Evolutionary conservation across 2,888 invertebrate genomes (phyloP).

Genomic region (Calameuta idolon): DNA sequence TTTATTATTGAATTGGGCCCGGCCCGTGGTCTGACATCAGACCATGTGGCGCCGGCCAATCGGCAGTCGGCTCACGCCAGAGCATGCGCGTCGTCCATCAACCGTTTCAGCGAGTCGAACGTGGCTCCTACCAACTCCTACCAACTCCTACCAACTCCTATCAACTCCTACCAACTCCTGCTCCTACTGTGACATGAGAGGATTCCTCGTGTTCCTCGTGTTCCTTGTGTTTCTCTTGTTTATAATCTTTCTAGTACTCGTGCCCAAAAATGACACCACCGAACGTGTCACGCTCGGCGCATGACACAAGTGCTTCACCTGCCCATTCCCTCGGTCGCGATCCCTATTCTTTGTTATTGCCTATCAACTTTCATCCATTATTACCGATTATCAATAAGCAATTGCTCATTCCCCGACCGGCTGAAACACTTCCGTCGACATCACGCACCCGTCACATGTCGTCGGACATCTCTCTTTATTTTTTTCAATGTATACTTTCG

Average conservation of each 20-base stretch:
- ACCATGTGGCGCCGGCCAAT: conserved; percentile 80
- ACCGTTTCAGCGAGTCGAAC: background rate
- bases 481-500: background rate
- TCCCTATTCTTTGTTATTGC: background rate
- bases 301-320: too few species aligned
- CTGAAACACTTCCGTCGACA: background rate
- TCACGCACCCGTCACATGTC: conserved; percentile 23
- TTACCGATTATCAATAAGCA: background rate
- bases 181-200: too few species aligned
- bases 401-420: background rate
- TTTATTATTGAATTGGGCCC: conserved; percentile 67
- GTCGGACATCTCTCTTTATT: background rate
- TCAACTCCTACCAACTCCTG: too few species aligned
- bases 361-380: background rate
- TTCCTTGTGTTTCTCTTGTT: too few species aligned
- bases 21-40: conserved; percentile 81
- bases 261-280: too few species aligned
- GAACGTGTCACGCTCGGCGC: too few species aligned
- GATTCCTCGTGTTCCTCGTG: too few species aligned
- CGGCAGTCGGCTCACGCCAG: conserved; percentile 59
- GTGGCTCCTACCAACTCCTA: too few species aligned
- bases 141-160: too few species aligned
- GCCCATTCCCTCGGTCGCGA: too few species aligned
- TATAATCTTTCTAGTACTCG: too few species aligned
- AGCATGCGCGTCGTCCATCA: conserved; percentile 52